A percentile compares a stretch with the other conserved stretches of the same genome.
Evolutionary conservation across 2,797 vertebrate species (phyloP).

Genomic region (Danio albolineatus): DNA sequence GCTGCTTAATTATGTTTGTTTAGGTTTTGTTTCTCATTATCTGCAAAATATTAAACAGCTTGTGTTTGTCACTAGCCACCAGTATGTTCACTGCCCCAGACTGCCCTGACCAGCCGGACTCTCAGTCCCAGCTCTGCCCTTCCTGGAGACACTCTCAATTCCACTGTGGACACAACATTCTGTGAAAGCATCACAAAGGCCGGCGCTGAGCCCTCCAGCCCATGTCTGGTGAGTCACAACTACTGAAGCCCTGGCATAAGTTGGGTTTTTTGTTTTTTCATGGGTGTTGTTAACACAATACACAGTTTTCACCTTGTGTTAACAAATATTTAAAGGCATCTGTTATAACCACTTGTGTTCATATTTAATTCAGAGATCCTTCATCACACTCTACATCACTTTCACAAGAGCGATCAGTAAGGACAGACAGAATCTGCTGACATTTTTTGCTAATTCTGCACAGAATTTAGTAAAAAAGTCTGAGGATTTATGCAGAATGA

Average conservation of each 20-base stretch:
- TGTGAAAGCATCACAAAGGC: constrained; percentile 69
- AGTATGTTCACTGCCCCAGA: constrained; percentile 83
- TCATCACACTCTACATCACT: too few species aligned
- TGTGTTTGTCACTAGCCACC: constrained; percentile 74
- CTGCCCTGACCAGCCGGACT: constrained; percentile 83
- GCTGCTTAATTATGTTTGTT: neutral
- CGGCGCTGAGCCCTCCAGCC: constrained; percentile 75
- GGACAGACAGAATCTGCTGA: too few species aligned
- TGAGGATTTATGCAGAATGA: too few species aligned
- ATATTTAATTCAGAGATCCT: too few species aligned
- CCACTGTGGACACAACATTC: constrained; percentile 85
- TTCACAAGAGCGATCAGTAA: too few species aligned
- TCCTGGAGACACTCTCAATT: constrained; percentile 91
- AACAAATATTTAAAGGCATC: too few species aligned
- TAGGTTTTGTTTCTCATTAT: neutral
- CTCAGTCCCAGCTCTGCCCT: constrained; percentile 88
- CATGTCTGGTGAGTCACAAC: constrained; percentile 79
- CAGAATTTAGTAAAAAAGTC: too few species aligned
- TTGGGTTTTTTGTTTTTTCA: too few species aligned
- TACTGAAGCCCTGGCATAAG: neutral
- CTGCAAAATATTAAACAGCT: neutral
- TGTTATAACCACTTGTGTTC: too few species aligned
- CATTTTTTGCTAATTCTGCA: too few species aligned
- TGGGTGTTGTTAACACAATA: too few species aligned
- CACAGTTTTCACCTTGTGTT: too few species aligned